Conservation (phyloP, 2,888 invertebrate genomes). For the Hemithea aestivaria region DNA sequence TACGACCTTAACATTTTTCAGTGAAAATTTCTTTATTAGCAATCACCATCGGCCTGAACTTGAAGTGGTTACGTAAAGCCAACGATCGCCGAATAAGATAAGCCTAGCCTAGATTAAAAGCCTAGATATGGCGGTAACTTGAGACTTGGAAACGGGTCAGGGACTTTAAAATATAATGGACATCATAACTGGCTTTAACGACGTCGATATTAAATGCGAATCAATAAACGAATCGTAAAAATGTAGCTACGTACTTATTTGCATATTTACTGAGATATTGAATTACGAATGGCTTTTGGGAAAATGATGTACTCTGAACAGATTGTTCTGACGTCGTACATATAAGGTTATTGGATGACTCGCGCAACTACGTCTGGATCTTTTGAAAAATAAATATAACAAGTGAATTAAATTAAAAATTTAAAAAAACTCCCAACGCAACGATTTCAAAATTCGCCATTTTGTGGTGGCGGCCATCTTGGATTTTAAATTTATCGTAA, state of each 20-base stretch:
- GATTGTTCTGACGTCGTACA: too few relatives aligned
- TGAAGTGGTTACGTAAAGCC: slow-evolving; percentile 49
- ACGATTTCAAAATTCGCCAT: too few relatives aligned
- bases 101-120: slow-evolving; percentile 54
- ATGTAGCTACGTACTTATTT: slow-evolving; percentile 9
- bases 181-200: slow-evolving; percentile 28
- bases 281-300: not conserved
- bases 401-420: too few relatives aligned
- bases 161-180: slow-evolving; percentile 40
- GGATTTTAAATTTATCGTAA: too few relatives aligned
- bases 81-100: slow-evolving; percentile 51
- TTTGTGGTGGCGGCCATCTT: too few relatives aligned
- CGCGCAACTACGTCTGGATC: too few relatives aligned
- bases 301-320: too few relatives aligned
- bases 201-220: slow-evolving; percentile 10
- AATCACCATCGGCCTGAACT: slow-evolving; percentile 54
- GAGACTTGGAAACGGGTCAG: slow-evolving; percentile 58
- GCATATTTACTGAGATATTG: not conserved
- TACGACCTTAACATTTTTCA: slow-evolving; percentile 23
- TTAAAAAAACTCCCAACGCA: too few relatives aligned
- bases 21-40: slow-evolving; percentile 19
- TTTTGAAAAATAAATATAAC: too few relatives aligned
- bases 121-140: slow-evolving; percentile 56
- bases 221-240: slow-evolving; percentile 16
- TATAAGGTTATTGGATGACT: too few relatives aligned